Conservation (phyloP, 2,113 vertebrate species). For the Lepisosteus osseus region DNA sequence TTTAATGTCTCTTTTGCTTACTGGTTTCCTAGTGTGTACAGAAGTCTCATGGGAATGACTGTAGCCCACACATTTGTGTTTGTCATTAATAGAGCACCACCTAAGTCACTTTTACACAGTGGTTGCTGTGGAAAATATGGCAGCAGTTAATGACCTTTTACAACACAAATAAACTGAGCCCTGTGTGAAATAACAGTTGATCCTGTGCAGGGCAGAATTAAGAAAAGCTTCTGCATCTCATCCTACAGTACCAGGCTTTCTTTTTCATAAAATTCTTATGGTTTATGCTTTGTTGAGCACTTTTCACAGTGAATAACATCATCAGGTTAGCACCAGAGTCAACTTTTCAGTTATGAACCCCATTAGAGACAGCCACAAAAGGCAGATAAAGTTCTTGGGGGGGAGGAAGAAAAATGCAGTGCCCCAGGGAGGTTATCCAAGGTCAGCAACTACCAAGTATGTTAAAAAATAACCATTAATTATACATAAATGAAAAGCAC, state of each 20-base stretch:
- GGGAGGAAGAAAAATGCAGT: background rate
- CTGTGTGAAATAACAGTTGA: conserved; percentile 2
- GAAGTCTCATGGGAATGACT: conserved; percentile 26
- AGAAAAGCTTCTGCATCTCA: background rate
- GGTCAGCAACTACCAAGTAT: too few relatives aligned
- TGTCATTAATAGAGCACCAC: too few relatives aligned
- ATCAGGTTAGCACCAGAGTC: too few relatives aligned
- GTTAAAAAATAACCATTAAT: too few relatives aligned
- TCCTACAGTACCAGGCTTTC: too few relatives aligned
- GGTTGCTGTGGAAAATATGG: conserved; percentile 28
- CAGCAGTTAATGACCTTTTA: conserved; percentile 25
- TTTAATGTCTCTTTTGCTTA: conserved; percentile 32
- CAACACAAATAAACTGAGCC: background rate
- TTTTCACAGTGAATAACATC: too few relatives aligned
- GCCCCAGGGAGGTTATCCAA: background rate
- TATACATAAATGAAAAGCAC: background rate
- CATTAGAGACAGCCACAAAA: too few relatives aligned
- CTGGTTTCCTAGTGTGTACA: conserved; percentile 29
- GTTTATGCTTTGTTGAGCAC: too few relatives aligned
- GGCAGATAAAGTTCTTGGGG: background rate
- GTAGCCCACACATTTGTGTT: too few relatives aligned
- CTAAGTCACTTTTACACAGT: too few relatives aligned
- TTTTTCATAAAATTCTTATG: too few relatives aligned
- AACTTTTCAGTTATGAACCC: too few relatives aligned
- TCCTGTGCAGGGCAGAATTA: conserved; percentile 4